phyloP scores from a whole-genome alignment of 2,113 vertebrate genomes.

The Elanoides forficatus region DNA sequence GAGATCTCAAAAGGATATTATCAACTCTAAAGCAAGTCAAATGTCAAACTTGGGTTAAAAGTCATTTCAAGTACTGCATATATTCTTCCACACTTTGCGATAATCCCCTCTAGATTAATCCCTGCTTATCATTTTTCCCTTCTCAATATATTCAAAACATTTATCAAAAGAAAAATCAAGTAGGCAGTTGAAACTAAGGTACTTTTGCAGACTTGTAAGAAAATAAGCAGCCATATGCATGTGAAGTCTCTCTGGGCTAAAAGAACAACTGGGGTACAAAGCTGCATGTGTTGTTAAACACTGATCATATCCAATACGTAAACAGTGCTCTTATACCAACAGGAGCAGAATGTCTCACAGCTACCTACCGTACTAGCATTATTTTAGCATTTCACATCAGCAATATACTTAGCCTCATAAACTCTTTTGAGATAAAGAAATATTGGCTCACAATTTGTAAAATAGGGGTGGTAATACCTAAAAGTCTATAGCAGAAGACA shows the following conservation, averaged over 20 bases:
- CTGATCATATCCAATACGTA: not conserved
- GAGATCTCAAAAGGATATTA: slow-evolving; percentile 44
- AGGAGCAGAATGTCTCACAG: not conserved
- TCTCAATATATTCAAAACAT: not conserved
- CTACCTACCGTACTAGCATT: not conserved
- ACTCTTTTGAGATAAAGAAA: not conserved
- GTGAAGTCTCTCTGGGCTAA: not conserved
- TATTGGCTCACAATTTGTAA: not conserved
- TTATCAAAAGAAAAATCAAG: not conserved
- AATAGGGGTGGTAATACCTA: not conserved
- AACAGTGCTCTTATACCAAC: not conserved
- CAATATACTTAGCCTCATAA: not conserved
- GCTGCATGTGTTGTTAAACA: not conserved
- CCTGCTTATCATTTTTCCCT: not conserved
- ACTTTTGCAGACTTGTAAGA: not conserved
- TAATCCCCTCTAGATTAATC: not conserved
- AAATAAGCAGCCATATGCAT: not conserved
- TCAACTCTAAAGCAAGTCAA: slow-evolving; percentile 10
- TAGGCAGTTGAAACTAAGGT: not conserved
- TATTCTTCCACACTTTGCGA: not conserved
- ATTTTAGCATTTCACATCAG: not conserved
- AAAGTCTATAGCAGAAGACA: not conserved
- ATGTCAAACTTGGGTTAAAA: slow-evolving; percentile 37
- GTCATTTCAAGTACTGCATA: slow-evolving; percentile 8
- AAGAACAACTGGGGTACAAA: not conserved